Base-by-base conservation (phyloP, 2,113 vertebrate genomes). In the Puffinus mauretanicus region DNA sequence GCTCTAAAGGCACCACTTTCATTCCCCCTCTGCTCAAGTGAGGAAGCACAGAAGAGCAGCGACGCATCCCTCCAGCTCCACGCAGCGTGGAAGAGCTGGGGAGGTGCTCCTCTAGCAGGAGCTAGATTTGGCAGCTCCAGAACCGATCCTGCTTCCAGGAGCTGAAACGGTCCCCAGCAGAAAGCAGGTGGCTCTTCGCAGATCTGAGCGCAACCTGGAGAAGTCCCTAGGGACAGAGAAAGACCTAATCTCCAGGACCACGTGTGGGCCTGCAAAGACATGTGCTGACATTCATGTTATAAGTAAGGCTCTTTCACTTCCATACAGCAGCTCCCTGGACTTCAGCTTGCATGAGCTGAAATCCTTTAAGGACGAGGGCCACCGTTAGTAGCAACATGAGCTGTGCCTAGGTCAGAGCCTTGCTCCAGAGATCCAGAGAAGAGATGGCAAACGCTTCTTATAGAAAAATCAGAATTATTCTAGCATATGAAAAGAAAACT, bases 301-400 rank as follows among this genome's bases (percentile, higher is more conserved):
- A 62, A 55, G 49, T 42, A 73, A 70, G 36, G 54, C 24, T 32
- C 20, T 5, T 29, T 40, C 36, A 7, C 10, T 38, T 62, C 30
- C 44, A 29, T 13, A 16, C 3, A 16, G 49, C 10, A 58, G 7
- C n/a, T 65, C 51, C 67, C 67, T 65, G 26, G 26, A 40, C 30
- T 65, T 24, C 71, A 71, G 29, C 36, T 26, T 32, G 26, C 27
- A 36, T 3, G 11, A 61, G 25, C 16, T 76, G 29, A 82, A 92
- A 79, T 38, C 65, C 38, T 87, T 58, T 27, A 70, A 85, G 32
- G 47, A 60, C 21, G 55, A 29, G 8, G 24, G 7, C n/a, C 20
- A 30, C 24, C 27, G 27, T 3, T 64, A 25, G 51, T 19, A 38
- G 46, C 0, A 1, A 67, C 1, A 12, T 1, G 5, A 71, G 42